These are phyloP conservation scores for Corticium candelabrum DNA, from an alignment of 37 sponge, comb jelly and placozoan species.

Conservation along the genomic window DNA sequence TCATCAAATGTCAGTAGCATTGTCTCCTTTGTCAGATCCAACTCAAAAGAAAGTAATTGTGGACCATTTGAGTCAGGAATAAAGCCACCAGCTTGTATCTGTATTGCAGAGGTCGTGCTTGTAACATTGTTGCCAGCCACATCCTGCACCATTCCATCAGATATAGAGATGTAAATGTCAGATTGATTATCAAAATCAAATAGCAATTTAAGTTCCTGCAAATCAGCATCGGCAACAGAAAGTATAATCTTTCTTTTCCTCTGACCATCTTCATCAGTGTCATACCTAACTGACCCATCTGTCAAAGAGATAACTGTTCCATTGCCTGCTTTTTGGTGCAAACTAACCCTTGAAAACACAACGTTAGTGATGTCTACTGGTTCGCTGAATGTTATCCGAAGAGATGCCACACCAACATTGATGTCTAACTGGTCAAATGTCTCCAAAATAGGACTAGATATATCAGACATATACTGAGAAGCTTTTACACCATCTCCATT, in stretches of 20 bases:
- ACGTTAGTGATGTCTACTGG: constrained; percentile 23
- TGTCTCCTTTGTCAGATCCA: background rate
- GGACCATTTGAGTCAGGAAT: background rate
- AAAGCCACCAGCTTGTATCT: background rate
- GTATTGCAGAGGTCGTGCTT: background rate
- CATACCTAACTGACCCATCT: background rate
- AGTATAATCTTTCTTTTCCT: background rate
- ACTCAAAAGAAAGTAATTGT: background rate
- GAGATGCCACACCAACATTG: background rate
- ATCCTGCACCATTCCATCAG: background rate
- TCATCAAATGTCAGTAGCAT: constrained; percentile 75
- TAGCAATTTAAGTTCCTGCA: background rate
- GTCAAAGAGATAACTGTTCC: background rate
- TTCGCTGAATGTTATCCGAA: constrained; percentile 44
- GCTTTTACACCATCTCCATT: background rate
- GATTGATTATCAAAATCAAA: background rate
- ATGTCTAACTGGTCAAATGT: background rate
- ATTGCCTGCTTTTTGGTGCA: background rate
- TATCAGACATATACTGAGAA: background rate
- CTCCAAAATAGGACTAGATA: background rate
- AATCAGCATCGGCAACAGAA: background rate
- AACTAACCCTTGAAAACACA: background rate
- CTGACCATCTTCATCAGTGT: background rate
- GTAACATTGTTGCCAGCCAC: background rate
- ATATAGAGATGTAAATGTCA: background rate